phyloP scores from a whole-genome alignment of 2,113 vertebrate species.

The Sinocyclocheilus anophthalmus region DNA sequence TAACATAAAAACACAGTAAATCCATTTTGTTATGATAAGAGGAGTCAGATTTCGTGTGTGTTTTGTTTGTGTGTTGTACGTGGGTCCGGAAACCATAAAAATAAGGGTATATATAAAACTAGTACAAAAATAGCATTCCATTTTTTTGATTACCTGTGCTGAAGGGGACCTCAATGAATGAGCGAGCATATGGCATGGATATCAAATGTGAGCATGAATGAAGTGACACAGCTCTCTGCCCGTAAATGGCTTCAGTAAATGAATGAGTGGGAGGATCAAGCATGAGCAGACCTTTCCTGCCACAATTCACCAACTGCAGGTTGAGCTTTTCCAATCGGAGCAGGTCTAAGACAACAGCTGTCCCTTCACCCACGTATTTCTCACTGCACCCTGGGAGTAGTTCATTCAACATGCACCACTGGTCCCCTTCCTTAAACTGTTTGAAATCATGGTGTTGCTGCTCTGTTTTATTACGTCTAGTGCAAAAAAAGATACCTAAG shows the following conservation, averaged over 20 bases:
- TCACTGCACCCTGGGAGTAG: background rate
- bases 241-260: slow-evolving; percentile 2
- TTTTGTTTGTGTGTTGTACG: background rate
- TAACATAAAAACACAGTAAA: background rate
- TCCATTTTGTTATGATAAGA: background rate
- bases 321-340: slow-evolving; percentile 22
- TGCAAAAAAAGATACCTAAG: background rate
- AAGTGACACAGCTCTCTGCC: slow-evolving; percentile 3
- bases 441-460: too few species aligned
- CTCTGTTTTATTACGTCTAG: background rate
- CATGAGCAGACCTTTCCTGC: slow-evolving; percentile 8
- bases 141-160: slow-evolving; percentile 21
- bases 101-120: background rate
- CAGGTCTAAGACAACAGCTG: slow-evolving; percentile 18
- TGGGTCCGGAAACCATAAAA: background rate
- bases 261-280: slow-evolving; percentile 13
- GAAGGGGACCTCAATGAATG: slow-evolving; percentile 32
- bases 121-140: slow-evolving; percentile 23
- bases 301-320: slow-evolving; percentile 32
- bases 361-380: background rate
- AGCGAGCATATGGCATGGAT: background rate
- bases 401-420: slow-evolving; percentile 14
- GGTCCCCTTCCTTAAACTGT: background rate
- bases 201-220: slow-evolving; percentile 15
- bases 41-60: background rate